These are phyloP conservation scores for Pseudomugil gertrudae DNA, from an alignment of 2,797 vertebrate genomes.

Conservation along the genomic window DNA sequence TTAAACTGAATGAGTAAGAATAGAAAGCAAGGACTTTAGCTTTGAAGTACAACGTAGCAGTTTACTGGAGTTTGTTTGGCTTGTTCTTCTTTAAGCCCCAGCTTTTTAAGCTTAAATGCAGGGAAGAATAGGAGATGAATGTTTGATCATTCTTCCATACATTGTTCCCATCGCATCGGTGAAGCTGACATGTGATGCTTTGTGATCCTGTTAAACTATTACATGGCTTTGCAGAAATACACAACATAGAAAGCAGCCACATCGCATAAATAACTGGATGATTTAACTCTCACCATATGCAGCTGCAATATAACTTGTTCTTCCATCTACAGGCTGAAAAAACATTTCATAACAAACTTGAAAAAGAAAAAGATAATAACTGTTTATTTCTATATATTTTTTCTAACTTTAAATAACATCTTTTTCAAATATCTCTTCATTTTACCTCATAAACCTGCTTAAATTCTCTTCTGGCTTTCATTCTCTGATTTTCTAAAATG, in stretches of 20 bases:
- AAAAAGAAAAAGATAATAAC: too few relatives aligned
- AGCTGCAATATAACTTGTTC: too few relatives aligned
- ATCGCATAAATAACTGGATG: too few relatives aligned
- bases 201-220: neutral
- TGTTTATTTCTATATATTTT: too few relatives aligned
- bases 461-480: neutral
- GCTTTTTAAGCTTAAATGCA: too few relatives aligned
- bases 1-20: neutral
- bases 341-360: too few relatives aligned
- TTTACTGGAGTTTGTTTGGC: neutral
- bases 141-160: neutral
- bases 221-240: slow-evolving; percentile 11
- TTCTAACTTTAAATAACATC: slow-evolving; percentile 5
- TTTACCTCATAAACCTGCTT: too few relatives aligned
- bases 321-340: too few relatives aligned
- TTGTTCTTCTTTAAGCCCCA: neutral
- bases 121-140: neutral
- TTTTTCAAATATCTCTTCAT: slow-evolving; percentile 17
- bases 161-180: neutral
- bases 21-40: neutral
- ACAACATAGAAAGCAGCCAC: neutral
- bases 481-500: slow-evolving; percentile 27
- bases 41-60: neutral
- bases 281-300: too few relatives aligned
- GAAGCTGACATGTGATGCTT: neutral